Percentiles rank a stretch among this genome's conserved stretches.
Evolutionary conservation across 2,797 vertebrate species (phyloP).

Genomic region (Poecilia velifera): DNA sequence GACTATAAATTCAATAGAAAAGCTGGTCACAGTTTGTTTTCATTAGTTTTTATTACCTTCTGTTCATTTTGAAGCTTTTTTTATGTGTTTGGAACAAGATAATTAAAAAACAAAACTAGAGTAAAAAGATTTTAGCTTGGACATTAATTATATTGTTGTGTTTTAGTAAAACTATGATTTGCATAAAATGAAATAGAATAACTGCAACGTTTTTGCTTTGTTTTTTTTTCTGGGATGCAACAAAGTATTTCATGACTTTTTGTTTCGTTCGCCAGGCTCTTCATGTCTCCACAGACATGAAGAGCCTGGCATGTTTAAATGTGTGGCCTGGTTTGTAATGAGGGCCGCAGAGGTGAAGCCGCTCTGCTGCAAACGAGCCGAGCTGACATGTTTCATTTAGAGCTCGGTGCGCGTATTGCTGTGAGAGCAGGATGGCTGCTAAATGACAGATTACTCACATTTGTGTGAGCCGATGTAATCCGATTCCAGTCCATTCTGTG

Average conservation of each 20-base stretch:
- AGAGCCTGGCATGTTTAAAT: slow-evolving; percentile 13
- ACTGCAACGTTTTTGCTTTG: neutral
- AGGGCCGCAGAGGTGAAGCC: slow-evolving; percentile 8
- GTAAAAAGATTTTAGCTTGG: neutral
- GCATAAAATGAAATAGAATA: neutral
- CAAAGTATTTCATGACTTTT: neutral
- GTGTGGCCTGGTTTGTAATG: slow-evolving; percentile 8
- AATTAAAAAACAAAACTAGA: neutral
- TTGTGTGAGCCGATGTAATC: slow-evolving; percentile 81
- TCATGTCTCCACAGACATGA: neutral
- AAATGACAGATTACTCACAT: slow-evolving; percentile 83
- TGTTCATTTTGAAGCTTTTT: neutral
- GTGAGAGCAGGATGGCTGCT: slow-evolving; percentile 61
- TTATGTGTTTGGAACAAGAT: no score
- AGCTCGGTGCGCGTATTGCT: slow-evolving; percentile 45
- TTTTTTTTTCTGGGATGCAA: neutral
- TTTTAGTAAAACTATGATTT: neutral
- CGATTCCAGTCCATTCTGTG: slow-evolving; percentile 82
- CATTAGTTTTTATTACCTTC: neutral
- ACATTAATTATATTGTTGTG: neutral
- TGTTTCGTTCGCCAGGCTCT: neutral
- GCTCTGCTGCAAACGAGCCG: slow-evolving; percentile 35
- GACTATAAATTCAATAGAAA: neutral
- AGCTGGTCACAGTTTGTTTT: neutral
- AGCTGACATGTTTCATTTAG: slow-evolving; percentile 57